Conservation (phyloP, 2,113 vertebrate genomes). For the Speoplatyrhinus poulsoni region DNA sequence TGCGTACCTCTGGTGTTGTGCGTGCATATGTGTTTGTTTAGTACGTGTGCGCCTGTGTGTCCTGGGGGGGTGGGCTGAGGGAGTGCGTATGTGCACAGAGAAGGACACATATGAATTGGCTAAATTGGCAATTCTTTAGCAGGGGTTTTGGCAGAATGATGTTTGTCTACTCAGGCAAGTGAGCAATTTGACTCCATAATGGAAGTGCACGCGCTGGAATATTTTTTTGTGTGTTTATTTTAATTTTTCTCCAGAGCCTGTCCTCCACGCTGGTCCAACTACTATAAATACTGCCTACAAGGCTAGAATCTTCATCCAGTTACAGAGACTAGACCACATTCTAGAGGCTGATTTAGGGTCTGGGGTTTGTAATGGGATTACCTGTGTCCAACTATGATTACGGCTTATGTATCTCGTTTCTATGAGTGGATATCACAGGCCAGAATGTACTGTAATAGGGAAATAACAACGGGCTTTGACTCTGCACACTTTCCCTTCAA, state of each 20-base stretch:
- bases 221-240: not conserved
- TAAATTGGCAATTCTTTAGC: conserved; percentile 46
- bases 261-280: not conserved
- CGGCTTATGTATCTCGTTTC: too few species aligned
- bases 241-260: not conserved
- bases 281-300: too few species aligned
- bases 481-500: not conserved
- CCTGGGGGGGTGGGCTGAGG: not conserved
- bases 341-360: too few species aligned
- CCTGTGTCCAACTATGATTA: too few species aligned
- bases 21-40: not conserved
- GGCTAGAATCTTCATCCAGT: too few species aligned
- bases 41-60: not conserved
- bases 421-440: too few species aligned
- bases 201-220: conserved; percentile 1
- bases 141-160: conserved; percentile 21
- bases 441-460: too few species aligned
- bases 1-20: not conserved
- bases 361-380: too few species aligned
- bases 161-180: conserved; percentile 16
- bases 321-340: too few species aligned
- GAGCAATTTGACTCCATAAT: conserved; percentile 29
- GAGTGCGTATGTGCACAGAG: not conserved
- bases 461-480: too few species aligned
- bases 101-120: conserved; percentile 24